Evolutionary conservation across 2,113 vertebrate genomes (phyloP).

Genomic region (Peromyscus leucopus): DNA sequence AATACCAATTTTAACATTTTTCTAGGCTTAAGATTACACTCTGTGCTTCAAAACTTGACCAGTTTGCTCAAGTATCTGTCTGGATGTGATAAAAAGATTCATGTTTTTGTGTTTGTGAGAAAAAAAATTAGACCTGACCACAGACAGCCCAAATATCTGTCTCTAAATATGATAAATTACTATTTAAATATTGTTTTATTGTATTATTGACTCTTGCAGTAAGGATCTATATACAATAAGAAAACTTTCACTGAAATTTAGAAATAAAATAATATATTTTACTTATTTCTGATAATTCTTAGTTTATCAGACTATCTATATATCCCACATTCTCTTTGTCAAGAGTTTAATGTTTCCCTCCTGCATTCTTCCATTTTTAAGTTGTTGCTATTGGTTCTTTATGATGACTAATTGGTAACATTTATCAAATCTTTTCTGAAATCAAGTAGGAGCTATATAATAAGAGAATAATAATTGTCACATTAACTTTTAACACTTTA

Average conservation of each 20-base stretch:
- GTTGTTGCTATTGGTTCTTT: neutral
- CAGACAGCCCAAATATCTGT: neutral
- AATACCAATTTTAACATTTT: neutral
- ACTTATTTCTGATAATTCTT: conserved; percentile 33
- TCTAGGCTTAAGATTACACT: neutral
- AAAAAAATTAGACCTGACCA: neutral
- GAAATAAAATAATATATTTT: conserved; percentile 46
- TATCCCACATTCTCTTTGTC: neutral
- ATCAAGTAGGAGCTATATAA: neutral
- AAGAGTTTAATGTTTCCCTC: neutral
- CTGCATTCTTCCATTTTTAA: neutral
- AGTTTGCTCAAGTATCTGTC: neutral
- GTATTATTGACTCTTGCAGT: neutral
- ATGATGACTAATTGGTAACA: conserved; percentile 8
- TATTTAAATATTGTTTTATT: conserved; percentile 24
- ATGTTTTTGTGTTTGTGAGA: neutral
- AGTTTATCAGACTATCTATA: neutral
- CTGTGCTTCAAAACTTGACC: neutral
- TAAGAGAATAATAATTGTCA: neutral
- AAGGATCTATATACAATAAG: neutral
- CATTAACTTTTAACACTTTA: neutral
- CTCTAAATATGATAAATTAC: neutral
- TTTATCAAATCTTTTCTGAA: conserved; percentile 37
- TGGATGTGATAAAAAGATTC: neutral
- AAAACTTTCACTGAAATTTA: conserved; percentile 21